Percentiles rank a stretch among this genome's conserved stretches.
phyloP scores from a whole-genome alignment of 2,113 vertebrate species.

The Indri indri region DNA sequence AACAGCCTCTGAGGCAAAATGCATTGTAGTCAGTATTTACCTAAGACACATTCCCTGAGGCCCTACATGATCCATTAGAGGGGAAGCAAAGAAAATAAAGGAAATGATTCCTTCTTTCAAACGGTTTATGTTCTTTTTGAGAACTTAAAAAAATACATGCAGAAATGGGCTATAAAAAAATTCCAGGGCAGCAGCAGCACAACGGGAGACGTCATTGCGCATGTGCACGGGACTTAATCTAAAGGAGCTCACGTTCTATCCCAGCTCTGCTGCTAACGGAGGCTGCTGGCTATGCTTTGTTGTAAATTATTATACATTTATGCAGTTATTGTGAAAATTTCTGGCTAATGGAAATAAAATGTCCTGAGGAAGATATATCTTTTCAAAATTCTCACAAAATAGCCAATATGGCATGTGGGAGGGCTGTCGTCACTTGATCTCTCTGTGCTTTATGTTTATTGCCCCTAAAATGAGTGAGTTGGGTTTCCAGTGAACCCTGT shows the following conservation, averaged over 20 bases:
- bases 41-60: not conserved
- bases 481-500: not conserved
- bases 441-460: not conserved
- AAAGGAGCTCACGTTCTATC: not conserved
- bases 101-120: not conserved
- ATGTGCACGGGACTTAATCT: not conserved
- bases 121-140: not conserved
- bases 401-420: not conserved
- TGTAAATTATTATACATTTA: not conserved
- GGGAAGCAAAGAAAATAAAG: not conserved
- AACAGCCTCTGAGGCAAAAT: not conserved
- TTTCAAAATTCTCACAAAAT: not conserved
- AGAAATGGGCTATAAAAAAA: not conserved
- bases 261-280: too few species aligned
- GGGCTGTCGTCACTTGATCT: not conserved
- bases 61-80: not conserved
- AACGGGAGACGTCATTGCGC: accelerated
- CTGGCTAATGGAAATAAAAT: not conserved
- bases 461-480: not conserved
- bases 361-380: not conserved
- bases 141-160: not conserved
- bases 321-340: not conserved
- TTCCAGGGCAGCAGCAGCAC: not conserved
- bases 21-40: not conserved
- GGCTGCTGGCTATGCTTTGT: too few species aligned